Conservation (phyloP, 2,797 vertebrate genomes). For the Tragopan temminckii region DNA sequence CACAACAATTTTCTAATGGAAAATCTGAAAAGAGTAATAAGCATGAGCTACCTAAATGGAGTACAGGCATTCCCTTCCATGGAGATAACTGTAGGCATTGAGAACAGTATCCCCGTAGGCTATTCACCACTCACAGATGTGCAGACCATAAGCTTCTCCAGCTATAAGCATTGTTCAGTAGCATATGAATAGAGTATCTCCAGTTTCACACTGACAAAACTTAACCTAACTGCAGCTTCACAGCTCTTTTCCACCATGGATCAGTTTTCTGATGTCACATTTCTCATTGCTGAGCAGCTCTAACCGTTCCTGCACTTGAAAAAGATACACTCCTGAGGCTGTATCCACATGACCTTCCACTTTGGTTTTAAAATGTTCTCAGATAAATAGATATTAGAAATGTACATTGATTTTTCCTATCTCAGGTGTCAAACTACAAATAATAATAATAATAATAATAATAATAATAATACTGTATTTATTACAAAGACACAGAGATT, state of each 20-base stretch:
- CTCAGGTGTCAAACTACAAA: neutral
- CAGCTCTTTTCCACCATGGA: neutral
- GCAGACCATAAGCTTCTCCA: neutral
- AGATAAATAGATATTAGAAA: neutral
- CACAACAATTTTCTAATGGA: neutral
- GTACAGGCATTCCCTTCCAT: neutral
- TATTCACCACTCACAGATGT: neutral
- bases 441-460: neutral
- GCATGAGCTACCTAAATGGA: neutral
- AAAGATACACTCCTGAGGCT: rapidly evolving
- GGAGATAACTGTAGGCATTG: neutral
- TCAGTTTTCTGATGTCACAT: neutral
- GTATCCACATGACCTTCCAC: neutral
- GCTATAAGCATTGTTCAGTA: neutral
- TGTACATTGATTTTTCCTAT: neutral
- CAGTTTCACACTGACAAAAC: neutral
- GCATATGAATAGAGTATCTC: neutral
- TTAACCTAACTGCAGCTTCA: neutral
- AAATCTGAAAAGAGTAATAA: neutral
- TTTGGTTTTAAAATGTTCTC: neutral
- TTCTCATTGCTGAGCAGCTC: neutral
- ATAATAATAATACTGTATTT: neutral
- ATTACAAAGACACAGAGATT: neutral
- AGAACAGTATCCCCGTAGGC: neutral
- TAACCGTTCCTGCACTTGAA: neutral